Evolutionary conservation across 2,113 vertebrate genomes (phyloP).

Genomic region (Sceloporus tristichus): DNA sequence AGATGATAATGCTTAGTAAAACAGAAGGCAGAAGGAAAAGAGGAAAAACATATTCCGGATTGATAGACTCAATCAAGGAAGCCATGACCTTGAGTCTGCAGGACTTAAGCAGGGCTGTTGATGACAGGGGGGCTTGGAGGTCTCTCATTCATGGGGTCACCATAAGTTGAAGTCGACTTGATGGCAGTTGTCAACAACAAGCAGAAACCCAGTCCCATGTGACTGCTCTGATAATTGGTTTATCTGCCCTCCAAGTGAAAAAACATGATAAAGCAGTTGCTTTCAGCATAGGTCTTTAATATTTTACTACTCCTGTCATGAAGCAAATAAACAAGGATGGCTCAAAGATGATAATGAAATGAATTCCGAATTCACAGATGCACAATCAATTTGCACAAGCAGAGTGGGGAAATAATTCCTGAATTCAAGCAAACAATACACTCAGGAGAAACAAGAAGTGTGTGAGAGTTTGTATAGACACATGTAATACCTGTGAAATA

Average conservation of each 20-base stretch:
- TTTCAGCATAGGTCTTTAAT: constrained; percentile 48
- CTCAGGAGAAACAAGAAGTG: constrained; percentile 20
- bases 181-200: no score
- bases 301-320: constrained; percentile 44
- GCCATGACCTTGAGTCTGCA: no score
- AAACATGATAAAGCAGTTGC: constrained; percentile 17
- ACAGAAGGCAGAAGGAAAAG: no score
- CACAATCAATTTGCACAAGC: constrained; percentile 36
- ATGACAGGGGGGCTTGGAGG: no score
- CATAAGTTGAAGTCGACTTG: no score
- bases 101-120: no score
- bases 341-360: constrained; percentile 23
- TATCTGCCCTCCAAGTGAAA: constrained; percentile 39
- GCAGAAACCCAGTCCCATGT: background rate
- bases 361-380: constrained; percentile 37
- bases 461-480: background rate
- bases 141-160: no score
- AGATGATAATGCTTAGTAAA: no score
- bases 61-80: no score
- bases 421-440: constrained; percentile 8
- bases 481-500: constrained; percentile 15
- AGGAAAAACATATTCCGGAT: no score
- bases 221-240: constrained; percentile 22
- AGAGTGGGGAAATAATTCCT: background rate
- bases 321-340: constrained; percentile 28